Conservation (phyloP, 2,113 vertebrate species). For the Cervus canadensis region DNA sequence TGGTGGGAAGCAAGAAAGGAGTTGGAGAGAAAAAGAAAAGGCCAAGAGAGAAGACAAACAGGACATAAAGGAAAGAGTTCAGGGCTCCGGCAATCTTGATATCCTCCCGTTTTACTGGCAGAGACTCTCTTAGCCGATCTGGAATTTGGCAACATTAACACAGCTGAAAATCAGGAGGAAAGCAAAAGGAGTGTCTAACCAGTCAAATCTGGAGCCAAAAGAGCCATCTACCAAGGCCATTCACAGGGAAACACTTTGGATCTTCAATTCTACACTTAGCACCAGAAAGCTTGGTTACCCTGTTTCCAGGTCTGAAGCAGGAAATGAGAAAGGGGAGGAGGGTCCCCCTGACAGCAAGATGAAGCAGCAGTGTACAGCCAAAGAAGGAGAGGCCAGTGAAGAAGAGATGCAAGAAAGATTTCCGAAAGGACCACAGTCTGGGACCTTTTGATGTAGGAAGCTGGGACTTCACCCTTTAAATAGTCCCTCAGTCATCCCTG, state of each 20-base stretch:
- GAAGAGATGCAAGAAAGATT: background rate
- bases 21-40: background rate
- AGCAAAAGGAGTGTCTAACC: background rate
- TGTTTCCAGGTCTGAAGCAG: background rate
- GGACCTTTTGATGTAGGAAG: background rate
- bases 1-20: background rate
- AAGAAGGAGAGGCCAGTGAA: background rate
- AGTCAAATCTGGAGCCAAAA: background rate
- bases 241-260: background rate
- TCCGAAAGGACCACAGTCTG: background rate
- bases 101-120: background rate
- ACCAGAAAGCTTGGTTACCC: background rate
- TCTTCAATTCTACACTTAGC: background rate
- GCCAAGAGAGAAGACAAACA: background rate
- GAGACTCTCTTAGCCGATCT: background rate
- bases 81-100: background rate
- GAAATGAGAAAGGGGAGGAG: background rate
- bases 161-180: background rate
- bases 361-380: background rate
- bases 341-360: background rate
- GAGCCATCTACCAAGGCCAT: background rate
- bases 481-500: background rate
- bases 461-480: background rate
- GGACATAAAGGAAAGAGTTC: background rate
- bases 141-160: background rate